Evolutionary conservation across 2,888 invertebrate species (phyloP).

Genomic region (Stramonita haemastoma): DNA sequence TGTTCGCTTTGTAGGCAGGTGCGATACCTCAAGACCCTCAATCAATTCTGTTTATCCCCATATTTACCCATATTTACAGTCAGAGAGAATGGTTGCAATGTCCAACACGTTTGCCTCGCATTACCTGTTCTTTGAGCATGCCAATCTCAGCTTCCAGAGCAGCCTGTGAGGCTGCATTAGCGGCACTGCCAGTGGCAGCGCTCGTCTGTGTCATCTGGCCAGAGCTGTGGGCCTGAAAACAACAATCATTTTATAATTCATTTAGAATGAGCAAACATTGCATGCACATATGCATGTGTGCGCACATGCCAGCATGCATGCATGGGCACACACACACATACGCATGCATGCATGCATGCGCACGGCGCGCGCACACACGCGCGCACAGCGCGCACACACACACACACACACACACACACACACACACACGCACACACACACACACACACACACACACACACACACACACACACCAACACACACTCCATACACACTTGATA

Average conservation of each 20-base stretch:
- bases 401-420: too few species aligned
- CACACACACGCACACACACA: too few species aligned
- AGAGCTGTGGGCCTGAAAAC: slow-evolving; percentile 7
- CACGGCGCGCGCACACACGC: not conserved
- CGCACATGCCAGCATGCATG: not conserved
- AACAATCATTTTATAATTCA: not conserved
- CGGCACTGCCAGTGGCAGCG: not conserved
- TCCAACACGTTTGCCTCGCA: too few species aligned
- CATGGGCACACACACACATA: not conserved
- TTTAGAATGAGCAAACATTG: not conserved
- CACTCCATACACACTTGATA: too few species aligned
- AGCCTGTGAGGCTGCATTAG: not conserved
- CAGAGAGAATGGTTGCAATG: too few species aligned
- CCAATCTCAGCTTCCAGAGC: slow-evolving; percentile 45
- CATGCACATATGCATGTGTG: not conserved
- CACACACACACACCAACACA: too few species aligned
- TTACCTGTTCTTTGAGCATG: slow-evolving; percentile 47
- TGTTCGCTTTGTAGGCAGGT: too few species aligned
- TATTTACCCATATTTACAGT: too few species aligned
- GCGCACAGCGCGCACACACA: not conserved
- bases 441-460: too few species aligned
- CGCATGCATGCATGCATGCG: not conserved
- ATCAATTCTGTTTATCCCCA: too few species aligned
- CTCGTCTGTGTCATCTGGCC: slow-evolving; percentile 6
- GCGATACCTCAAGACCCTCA: too few species aligned